Evolutionary conservation across 2,888 invertebrate genomes (phyloP), one percentile per base, ranked within the genome.

Genomic region (Leucozona laternaria): DNA sequence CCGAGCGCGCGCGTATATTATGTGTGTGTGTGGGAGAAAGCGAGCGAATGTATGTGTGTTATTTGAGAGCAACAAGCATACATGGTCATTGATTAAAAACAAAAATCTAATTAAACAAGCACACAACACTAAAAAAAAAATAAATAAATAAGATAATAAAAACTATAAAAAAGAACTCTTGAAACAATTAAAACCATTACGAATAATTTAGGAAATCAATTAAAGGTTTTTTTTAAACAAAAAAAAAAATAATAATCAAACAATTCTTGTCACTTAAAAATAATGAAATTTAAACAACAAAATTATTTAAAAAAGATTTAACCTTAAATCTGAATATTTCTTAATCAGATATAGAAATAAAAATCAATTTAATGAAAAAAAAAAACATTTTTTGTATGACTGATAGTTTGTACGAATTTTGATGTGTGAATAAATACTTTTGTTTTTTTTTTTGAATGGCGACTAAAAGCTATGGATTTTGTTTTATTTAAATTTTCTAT

Each of bases 321-420:
- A 82, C 25, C 53, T 40, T 64, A 68, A 77, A 70, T 79, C 57
- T 83, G 76, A 72, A 72, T 77, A 82, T 78, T 82, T 64, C 78
- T 79, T 71, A 70, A 76, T 71, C 79, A 76, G 40, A 57, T 45
- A 79, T 62, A 60, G 70, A 60, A 50, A 68, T 68, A 28, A 75
- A 50, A 50, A 58, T 37, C 7, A 48, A 72, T 31, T 43, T 17
- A 48, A 73, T 31, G 34, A 64, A 28, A 43, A 43, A 45, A 78
- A 68, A 43, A 55, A 78, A 68, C 60, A 70, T 60, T 76, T 88
- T 88, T 88, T 92, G 92, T 91, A 92, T 92, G 92, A 92, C 91
- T 92, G 92, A 92, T 92, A 92, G 92, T 89, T 91, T 92, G 91
- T 92, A 92, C 91, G 92, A 76, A 82, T 82, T 86, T 82, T 86